Percentiles rank a stretch among this genome's conserved stretches.
phyloP scores from a whole-genome alignment of 2,888 invertebrate species.

The Xanthostigma xanthostigma region DNA sequence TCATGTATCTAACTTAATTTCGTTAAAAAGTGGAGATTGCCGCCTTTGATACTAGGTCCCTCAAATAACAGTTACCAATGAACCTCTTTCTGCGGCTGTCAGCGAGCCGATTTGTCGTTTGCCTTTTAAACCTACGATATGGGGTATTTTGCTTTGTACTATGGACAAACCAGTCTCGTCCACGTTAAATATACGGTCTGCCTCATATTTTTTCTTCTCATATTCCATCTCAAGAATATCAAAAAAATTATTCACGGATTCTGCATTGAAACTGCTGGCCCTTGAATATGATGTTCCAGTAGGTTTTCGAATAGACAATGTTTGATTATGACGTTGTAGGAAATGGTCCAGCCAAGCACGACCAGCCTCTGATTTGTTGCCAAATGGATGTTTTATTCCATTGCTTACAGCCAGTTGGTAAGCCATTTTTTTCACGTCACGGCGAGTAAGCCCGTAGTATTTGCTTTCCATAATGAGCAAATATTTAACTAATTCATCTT shows the following conservation, averaged over 20 bases:
- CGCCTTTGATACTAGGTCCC: too few relatives aligned
- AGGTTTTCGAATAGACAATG: slow-evolving; percentile 14
- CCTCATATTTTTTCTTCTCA: slow-evolving; percentile 11
- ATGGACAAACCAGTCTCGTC: slow-evolving; percentile 23
- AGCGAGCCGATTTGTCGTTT: slow-evolving; percentile 19
- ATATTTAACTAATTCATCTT: neutral
- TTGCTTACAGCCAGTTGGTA: slow-evolving; percentile 7
- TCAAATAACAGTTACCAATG: slow-evolving; percentile 18
- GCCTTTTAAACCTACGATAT: slow-evolving; percentile 19
- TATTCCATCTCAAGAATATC: slow-evolving; percentile 12
- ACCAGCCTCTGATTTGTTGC: slow-evolving; percentile 6
- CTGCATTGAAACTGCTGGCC: slow-evolving; percentile 10
- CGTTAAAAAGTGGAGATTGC: too few relatives aligned
- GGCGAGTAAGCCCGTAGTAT: slow-evolving; percentile 5
- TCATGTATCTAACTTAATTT: too few relatives aligned
- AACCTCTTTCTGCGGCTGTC: slow-evolving; percentile 22
- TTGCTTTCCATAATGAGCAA: slow-evolving; percentile 2
- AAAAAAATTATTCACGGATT: slow-evolving; percentile 14
- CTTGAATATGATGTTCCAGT: slow-evolving; percentile 13
- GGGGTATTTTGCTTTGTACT: slow-evolving; percentile 18
- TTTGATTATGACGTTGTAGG: slow-evolving; percentile 15
- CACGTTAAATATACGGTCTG: slow-evolving; percentile 19
- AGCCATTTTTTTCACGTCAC: slow-evolving; percentile 3
- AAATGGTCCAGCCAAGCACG: slow-evolving; percentile 8
- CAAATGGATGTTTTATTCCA: slow-evolving; percentile 6